Evolutionary conservation across 1,140 invertebrate species (phyloP).

Genomic region (Drosophila teissieri): DNA sequence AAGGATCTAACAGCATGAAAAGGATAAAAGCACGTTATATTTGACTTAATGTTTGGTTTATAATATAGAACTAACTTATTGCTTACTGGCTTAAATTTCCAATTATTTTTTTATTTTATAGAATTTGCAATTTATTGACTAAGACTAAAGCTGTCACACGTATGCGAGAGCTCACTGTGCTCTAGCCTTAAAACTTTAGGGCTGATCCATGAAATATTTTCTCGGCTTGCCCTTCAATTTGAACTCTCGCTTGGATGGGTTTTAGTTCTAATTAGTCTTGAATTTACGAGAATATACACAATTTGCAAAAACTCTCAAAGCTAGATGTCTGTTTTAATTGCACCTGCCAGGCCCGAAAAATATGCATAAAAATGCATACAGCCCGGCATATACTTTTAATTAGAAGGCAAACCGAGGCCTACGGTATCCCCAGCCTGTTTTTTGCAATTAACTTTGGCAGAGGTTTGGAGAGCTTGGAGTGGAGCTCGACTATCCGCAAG

Average conservation of each 20-base stretch:
- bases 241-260: constrained; percentile 12
- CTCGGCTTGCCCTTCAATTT: constrained; percentile 35
- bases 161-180: background rate
- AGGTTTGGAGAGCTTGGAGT: constrained; percentile 17
- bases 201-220: constrained; percentile 11
- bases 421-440: constrained; percentile 19
- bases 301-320: constrained; percentile 20
- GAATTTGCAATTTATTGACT: no score
- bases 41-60: no score
- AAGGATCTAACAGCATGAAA: no score
- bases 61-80: no score
- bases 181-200: background rate
- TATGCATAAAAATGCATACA: constrained; percentile 11
- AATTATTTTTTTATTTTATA: no score
- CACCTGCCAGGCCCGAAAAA: constrained; percentile 35
- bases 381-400: constrained; percentile 63
- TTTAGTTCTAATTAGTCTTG: constrained; percentile 45
- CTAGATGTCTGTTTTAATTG: constrained; percentile 68
- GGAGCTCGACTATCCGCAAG: constrained; percentile 47
- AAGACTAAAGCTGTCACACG: no score
- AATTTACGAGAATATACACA: constrained; percentile 24
- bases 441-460: constrained; percentile 79
- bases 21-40: no score
- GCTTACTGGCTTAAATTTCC: no score
- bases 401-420: constrained; percentile 56